phyloP scores from a whole-genome alignment of 2,888 invertebrate genomes.

The Lordiphosa fenestrarum region DNA sequence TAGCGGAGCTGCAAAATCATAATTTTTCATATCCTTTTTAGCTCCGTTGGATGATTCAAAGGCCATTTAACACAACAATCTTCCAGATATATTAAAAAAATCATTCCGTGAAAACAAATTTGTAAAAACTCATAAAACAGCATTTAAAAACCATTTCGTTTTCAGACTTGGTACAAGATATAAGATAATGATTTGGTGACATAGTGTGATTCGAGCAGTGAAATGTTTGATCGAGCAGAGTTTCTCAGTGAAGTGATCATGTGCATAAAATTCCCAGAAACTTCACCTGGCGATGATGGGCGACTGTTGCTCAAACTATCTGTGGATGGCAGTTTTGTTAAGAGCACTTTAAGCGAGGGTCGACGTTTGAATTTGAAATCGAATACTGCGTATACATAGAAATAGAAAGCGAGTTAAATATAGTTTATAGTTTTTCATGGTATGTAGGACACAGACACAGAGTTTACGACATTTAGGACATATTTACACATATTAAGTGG shows the following conservation, averaged over 20 bases:
- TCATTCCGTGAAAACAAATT: too few relatives aligned
- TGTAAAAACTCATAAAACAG: too few relatives aligned
- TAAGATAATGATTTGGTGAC: too few relatives aligned
- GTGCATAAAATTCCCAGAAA: constrained; percentile 15
- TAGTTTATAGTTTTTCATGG: constrained; percentile 15
- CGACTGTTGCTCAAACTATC: constrained; percentile 83
- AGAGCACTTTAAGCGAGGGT: constrained; percentile 81
- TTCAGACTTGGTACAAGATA: too few relatives aligned
- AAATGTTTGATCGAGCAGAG: constrained; percentile 9
- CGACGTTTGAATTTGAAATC: constrained; percentile 80
- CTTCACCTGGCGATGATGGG: constrained; percentile 83
- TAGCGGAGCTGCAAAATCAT: too few relatives aligned
- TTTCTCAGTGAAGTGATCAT: constrained; percentile 21
- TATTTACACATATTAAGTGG: constrained; percentile 19
- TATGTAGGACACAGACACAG: constrained; percentile 13
- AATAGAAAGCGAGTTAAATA: constrained; percentile 51
- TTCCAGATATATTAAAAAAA: too few relatives aligned
- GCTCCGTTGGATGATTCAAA: too few relatives aligned
- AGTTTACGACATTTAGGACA: constrained; percentile 28
- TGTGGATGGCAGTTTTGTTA: constrained; percentile 83
- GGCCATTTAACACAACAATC: too few relatives aligned
- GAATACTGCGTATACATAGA: constrained; percentile 67
- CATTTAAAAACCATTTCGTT: too few relatives aligned
- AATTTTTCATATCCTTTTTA: too few relatives aligned
- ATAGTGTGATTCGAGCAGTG: background rate